Evolutionary conservation across 2,113 vertebrate genomes (phyloP).

Genomic region (Calcarius ornatus): DNA sequence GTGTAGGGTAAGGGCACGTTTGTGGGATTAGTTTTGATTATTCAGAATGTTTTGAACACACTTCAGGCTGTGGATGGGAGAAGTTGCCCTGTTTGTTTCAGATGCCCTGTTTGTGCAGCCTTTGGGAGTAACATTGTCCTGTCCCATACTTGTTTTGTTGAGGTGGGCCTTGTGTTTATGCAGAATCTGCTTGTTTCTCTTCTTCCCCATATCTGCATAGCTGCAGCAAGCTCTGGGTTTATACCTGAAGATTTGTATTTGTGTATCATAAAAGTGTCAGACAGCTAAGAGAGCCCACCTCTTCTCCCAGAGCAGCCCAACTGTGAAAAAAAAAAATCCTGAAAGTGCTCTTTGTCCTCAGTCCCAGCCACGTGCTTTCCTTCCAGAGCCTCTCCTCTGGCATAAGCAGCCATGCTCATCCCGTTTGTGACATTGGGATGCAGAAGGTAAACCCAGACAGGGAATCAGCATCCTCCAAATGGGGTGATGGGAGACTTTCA

Average conservation of each 20-base stretch:
- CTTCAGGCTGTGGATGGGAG: not conserved
- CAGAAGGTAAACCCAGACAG: not conserved
- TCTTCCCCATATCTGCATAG: not conserved
- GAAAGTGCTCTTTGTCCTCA: not conserved
- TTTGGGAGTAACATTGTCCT: not conserved
- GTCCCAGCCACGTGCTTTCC: not conserved
- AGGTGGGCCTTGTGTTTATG: not conserved
- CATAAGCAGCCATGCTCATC: accelerated
- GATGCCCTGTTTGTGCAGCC: not conserved
- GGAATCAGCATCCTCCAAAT: not conserved
- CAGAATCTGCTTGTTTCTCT: not conserved
- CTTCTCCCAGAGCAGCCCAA: not conserved
- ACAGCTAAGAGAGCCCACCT: not conserved
- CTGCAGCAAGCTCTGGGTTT: not conserved
- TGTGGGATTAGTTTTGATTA: not conserved
- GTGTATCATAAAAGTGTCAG: not conserved
- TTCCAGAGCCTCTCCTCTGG: not conserved
- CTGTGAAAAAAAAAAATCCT: too few relatives aligned
- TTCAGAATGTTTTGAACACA: not conserved
- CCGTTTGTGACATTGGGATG: not conserved
- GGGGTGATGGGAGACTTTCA: not conserved
- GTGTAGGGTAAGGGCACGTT: not conserved
- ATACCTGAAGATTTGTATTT: not conserved
- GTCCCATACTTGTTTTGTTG: accelerated
- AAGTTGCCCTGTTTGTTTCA: not conserved